Base-by-base conservation (phyloP, 2,113 vertebrate species). In the Colius striatus region DNA sequence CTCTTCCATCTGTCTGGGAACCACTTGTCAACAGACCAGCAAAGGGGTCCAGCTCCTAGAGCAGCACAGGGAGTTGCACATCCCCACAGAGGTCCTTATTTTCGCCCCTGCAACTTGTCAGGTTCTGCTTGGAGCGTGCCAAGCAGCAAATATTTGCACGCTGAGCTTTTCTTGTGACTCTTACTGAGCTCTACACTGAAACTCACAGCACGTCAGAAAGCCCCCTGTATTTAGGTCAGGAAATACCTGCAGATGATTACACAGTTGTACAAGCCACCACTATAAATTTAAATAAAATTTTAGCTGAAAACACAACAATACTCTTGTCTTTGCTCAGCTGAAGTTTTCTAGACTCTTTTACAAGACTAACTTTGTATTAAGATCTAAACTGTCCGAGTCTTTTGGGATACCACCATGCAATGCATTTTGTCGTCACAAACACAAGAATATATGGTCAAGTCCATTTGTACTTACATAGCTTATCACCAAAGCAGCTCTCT, bases 391-490 rank as follows among this genome's bases (percentile, higher is more conserved):
- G 80, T 65, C 53, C 1, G 4, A 80, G 21, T 32, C n/a, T 81
- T 89, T 34, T 57, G 70, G 55, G 47, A 71, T 38, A n/a, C 14
- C 16, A 29, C 27, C 45, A 25, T 2, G 0, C 29, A 26, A 53
- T 3, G 10, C 23, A 55, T 38, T 27, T 62, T 65, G 41, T 72
- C 3, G 1, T 43, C 61, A 77, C 34, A 48, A 6, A 36, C 32
- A 38, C 15, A 67, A 41, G 78, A 84, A 71, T 25, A 57, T 9
- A 32, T 1, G 5, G 22, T 27, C 47, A 88, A 66, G 71, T 41
- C n/a, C 29, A 47, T 36, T 65, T 10, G 45, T 96, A 99, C 99
- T 99, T 96, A 99, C 99, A 3, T 99, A 98, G 89, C 97, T 96
- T 57, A 98, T 97, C 87, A 99, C 97, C 83, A 99, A 95, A 90